Conservation (phyloP, 1,140 invertebrate genomes). For the Drosophila triauraria region DNA sequence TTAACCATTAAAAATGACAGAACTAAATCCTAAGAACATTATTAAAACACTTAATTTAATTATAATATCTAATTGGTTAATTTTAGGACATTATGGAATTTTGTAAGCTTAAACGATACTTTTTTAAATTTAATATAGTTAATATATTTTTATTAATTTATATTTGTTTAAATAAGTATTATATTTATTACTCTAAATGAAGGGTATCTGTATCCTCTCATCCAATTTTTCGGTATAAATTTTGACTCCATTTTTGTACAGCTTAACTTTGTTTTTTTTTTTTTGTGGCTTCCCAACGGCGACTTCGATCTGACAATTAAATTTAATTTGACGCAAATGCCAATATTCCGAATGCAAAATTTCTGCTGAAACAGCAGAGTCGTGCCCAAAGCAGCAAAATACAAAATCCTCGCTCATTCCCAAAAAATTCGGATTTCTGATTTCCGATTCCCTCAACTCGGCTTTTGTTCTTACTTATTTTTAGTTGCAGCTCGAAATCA, state of each 20-base stretch:
- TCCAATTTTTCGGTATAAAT: background rate
- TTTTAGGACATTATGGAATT: too few relatives aligned
- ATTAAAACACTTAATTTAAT: too few relatives aligned
- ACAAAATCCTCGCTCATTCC: slow-evolving; percentile 9
- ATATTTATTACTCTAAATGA: too few relatives aligned
- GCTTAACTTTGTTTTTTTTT: slow-evolving; percentile 3
- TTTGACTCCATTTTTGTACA: slow-evolving; percentile 8
- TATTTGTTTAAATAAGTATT: background rate
- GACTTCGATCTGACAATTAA: slow-evolving; percentile 63
- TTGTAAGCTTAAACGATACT: too few relatives aligned
- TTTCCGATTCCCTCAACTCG: slow-evolving; percentile 20
- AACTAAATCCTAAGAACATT: too few relatives aligned
- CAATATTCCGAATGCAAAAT: slow-evolving; percentile 77
- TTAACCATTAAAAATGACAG: too few relatives aligned
- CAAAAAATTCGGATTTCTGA: slow-evolving; percentile 12
- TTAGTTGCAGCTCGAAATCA: slow-evolving; percentile 56
- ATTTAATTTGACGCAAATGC: slow-evolving; percentile 81
- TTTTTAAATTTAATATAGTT: too few relatives aligned
- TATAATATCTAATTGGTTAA: too few relatives aligned
- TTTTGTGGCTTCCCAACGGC: background rate
- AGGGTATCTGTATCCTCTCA: too few relatives aligned
- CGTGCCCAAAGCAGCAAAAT: slow-evolving; percentile 7
- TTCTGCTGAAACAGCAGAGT: slow-evolving; percentile 54
- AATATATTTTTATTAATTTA: background rate
- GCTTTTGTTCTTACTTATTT: slow-evolving; percentile 50